Evolutionary conservation across 1,140 invertebrate species (phyloP).

Genomic region (Drosophila malerkotliana): DNA sequence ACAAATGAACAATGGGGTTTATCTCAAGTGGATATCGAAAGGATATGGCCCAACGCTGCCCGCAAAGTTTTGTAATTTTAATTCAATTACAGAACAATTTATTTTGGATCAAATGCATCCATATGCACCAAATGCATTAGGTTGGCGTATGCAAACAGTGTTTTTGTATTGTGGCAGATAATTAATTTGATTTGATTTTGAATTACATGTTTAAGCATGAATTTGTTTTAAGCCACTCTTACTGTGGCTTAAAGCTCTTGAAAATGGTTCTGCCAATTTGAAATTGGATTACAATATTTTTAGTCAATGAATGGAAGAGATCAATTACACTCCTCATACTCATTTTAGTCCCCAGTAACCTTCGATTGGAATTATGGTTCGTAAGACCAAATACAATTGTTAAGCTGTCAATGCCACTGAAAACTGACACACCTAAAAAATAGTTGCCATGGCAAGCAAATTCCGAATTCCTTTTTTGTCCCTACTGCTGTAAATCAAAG

Average conservation of each 20-base stretch:
- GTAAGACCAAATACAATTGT: constrained; percentile 7
- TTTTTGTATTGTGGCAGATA: constrained; percentile 51
- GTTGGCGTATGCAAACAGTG: constrained; percentile 25
- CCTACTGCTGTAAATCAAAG: constrained; percentile 17
- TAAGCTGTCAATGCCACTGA: constrained; percentile 26
- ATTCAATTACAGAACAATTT: constrained; percentile 57
- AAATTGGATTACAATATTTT: constrained; percentile 1
- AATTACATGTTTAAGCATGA: constrained; percentile 46
- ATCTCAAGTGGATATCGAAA: constrained; percentile 26
- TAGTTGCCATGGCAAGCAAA: neutral
- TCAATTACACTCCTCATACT: neutral
- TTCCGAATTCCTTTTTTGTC: neutral
- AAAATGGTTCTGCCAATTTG: neutral
- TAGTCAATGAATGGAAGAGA: too few relatives aligned
- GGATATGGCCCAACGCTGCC: constrained; percentile 12
- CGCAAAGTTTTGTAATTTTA: constrained; percentile 49
- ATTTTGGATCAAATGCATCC: constrained; percentile 22
- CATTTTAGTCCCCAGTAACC: constrained; percentile 2
- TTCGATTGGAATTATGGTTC: neutral
- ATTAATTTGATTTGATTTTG: constrained; percentile 64
- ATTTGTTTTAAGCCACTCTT: constrained; percentile 37
- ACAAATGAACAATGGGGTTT: constrained; percentile 65
- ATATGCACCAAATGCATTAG: constrained; percentile 25
- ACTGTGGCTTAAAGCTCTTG: constrained; percentile 3
- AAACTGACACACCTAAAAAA: constrained; percentile 7